These are phyloP conservation scores for Cephus pulcher DNA, from an alignment of 2,888 invertebrate species.

Conservation along the genomic window DNA sequence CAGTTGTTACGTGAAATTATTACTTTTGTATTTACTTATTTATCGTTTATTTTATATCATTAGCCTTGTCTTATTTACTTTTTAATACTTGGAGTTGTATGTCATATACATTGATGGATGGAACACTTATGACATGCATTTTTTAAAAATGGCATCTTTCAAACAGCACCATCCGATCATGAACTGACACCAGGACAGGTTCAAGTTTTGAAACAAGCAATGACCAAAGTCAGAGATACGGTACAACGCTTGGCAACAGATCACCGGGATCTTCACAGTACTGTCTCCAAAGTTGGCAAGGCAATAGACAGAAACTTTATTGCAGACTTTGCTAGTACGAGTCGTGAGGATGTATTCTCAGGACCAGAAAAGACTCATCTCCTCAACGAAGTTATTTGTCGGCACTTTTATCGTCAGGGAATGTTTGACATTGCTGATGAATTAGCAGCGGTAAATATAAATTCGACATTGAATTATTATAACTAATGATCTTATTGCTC, in stretches of 20 bases:
- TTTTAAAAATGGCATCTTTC: constrained; percentile 14
- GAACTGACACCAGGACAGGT: constrained; percentile 79
- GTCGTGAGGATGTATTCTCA: constrained; percentile 85
- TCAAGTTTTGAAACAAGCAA: constrained; percentile 78
- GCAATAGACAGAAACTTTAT: constrained; percentile 96
- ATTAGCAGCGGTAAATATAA: constrained; percentile 71
- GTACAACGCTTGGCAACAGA: constrained; percentile 87
- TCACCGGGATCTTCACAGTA: constrained; percentile 83
- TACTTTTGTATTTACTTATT: not conserved
- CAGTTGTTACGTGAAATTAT: not conserved
- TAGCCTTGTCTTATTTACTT: not conserved
- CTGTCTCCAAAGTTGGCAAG: constrained; percentile 95
- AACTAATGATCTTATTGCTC: not conserved
- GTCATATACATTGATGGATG: not conserved
- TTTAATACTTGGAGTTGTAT: not conserved
- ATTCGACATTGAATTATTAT: not conserved
- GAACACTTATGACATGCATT: not conserved
- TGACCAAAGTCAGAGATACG: constrained; percentile 84
- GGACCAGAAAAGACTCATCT: constrained; percentile 76
- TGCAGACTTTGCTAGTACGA: constrained; percentile 89
- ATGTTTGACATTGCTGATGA: constrained; percentile 92
- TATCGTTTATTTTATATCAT: not conserved
- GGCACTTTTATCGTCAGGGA: constrained; percentile 95
- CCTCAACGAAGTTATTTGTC: constrained; percentile 91
- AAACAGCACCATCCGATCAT: constrained; percentile 76